Evolutionary conservation across 2,797 vertebrate genomes (phyloP).

Genomic region (Chiroxiphia lanceolata): DNA sequence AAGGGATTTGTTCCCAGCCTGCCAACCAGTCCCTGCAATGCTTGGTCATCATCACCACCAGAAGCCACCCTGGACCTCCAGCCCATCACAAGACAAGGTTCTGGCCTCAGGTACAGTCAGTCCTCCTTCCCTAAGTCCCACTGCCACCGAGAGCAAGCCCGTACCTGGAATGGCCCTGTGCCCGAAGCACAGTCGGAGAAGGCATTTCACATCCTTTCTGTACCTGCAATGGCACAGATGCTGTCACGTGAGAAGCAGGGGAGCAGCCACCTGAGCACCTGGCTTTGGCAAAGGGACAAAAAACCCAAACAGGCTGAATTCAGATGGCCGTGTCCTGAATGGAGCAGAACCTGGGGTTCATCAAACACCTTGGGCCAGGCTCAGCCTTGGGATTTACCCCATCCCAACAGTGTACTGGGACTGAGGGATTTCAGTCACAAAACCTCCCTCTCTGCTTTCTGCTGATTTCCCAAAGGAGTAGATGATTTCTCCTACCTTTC

Average conservation of each 20-base stretch:
- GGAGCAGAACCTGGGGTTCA: background rate
- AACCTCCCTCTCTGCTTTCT: background rate
- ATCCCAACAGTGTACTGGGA: background rate
- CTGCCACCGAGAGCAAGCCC: background rate
- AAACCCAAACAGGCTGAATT: background rate
- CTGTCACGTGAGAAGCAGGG: background rate
- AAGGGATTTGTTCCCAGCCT: background rate
- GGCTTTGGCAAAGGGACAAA: background rate
- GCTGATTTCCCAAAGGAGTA: background rate
- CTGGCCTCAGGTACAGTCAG: background rate
- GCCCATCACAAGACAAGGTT: background rate
- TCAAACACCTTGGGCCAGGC: background rate
- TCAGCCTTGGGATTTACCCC: background rate
- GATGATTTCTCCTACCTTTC: conserved; percentile 72
- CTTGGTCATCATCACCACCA: background rate
- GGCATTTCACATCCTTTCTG: conserved; percentile 27
- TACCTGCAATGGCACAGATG: conserved; percentile 48
- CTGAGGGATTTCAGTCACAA: background rate
- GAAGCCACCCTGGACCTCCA: background rate
- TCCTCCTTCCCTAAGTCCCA: too few species aligned
- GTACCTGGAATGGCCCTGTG: conserved; percentile 58
- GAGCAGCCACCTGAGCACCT: background rate
- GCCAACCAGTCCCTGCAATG: too few species aligned
- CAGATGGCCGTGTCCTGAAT: background rate
- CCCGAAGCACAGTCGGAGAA: background rate